Evolutionary conservation across 2,888 invertebrate genomes (phyloP), one percentile per base, ranked within the genome.

Genomic region (Arrhopalites spinosus): DNA sequence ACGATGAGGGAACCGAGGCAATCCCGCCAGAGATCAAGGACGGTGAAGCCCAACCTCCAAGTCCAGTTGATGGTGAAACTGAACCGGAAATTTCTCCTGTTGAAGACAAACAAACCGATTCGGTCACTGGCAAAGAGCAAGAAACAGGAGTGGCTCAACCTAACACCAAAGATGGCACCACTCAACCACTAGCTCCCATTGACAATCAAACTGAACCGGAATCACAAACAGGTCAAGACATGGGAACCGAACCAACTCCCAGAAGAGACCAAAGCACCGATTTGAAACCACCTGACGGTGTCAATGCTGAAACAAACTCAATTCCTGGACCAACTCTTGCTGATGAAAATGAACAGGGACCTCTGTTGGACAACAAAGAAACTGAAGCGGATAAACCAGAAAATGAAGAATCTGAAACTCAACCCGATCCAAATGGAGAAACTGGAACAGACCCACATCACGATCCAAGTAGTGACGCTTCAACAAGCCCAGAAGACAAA

Each of bases 301-400:
- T 20, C 3, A 15, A 67, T n/a, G 5, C 67, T 5, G 25, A n/a
- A 11, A n/a, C 43, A 20, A 36, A n/a, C n/a, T n/a, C n/a, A n/a
- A n/a, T n/a, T n/a, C n/a, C n/a, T n/a, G n/a, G n/a, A n/a, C n/a
- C n/a, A n/a, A n/a, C n/a, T n/a, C n/a, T n/a, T n/a, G n/a, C n/a
- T n/a, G n/a, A n/a, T n/a, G n/a, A n/a, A n/a, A n/a, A n/a, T n/a
- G 25, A 36, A 45, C 68, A 20, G 47, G 68, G 20, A 47, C 20
- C 3, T n/a, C 29, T 25, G 8, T 30, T n/a, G n/a, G n/a, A n/a
- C n/a, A n/a, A n/a, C n/a, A n/a, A n/a, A 47, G 47, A 11, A 8
- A 47, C 47, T n/a, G 68, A 68, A 11, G 47, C 68, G 36, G 8
- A 66, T n/a, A 27, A 43, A 29, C 8, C 63, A 63, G 63, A 29